Evolutionary conservation across 2,113 vertebrate species (phyloP), one percentile per base, ranked within the genome.

Genomic region (Nycticryphes semicollaris): DNA sequence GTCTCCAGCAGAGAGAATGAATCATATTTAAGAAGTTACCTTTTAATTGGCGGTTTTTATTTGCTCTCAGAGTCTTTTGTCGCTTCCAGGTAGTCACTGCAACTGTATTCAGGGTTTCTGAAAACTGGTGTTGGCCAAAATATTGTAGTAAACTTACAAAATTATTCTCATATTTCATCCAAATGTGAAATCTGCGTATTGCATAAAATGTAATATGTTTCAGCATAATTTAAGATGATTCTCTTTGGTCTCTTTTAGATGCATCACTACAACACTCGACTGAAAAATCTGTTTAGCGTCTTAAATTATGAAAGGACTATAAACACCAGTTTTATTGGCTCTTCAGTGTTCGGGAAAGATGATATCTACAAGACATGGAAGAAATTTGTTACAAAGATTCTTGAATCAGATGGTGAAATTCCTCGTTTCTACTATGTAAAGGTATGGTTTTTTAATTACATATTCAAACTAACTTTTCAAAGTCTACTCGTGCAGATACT

Each of bases 351-450:
- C 96, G 99, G 99, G 48, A 95, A 98, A 70, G 98, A 98, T 5
- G 99, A 98, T 82, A 98, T 99, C 82, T 98, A 99, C 96, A 97
- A 90, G 67, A 95, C 85, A 23, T 98, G 99, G 97, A 89, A 94
- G 54, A 92, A 97, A 47, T 98, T 99, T 51, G 97, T 97, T 43
- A 94, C 84, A 76, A 97, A 97, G 21, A 53, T 97, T 50, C 95
- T 96, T 39, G 87, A 96, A 30, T 84, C 94, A 28, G 87, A 30
- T 75, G 56, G 21, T 70, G 63, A 89, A 8, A 81, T 69, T 8
- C 97, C 97, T 35, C 97, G 84, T 4, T 98, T 99, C 53, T 99
- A 99, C 96, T 99, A 99, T 60, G 99, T 99, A 12, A 99, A 99
- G 98, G 99, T 99, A 89, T 39, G 99, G 98, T 53, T 78, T 79